A percentile compares a stretch with the other conserved stretches of the same genome.
Conservation (phyloP, 2,113 vertebrate species). For the Chauna torquata region DNA sequence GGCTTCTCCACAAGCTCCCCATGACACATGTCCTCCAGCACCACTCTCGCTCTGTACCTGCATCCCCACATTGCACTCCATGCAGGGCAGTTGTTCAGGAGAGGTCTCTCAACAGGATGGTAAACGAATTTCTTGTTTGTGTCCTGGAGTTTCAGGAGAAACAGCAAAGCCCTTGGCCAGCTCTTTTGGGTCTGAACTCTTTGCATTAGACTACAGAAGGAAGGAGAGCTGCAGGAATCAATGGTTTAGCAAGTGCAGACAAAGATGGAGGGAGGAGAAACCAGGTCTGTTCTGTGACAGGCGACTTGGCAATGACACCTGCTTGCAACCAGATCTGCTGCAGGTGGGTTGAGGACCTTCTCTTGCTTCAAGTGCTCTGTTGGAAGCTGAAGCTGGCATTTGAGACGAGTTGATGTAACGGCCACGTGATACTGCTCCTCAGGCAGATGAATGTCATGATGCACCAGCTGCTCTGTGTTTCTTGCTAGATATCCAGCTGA, state of each 20-base stretch:
- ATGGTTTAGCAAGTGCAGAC: background rate
- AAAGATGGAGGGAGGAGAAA: background rate
- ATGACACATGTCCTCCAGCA: background rate
- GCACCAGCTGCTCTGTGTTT: too few species aligned
- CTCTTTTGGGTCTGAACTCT: background rate
- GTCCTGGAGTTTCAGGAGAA: background rate
- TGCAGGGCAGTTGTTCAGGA: background rate
- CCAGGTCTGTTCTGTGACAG: background rate
- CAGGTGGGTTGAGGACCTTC: background rate
- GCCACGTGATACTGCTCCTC: background rate
- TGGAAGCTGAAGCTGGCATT: background rate
- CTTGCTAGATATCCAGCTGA: too few species aligned
- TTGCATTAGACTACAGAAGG: background rate
- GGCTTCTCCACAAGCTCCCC: background rate
- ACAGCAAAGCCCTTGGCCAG: background rate
- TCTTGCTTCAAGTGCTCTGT: background rate
- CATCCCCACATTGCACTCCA: background rate
- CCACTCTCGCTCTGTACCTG: background rate
- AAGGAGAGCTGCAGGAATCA: background rate
- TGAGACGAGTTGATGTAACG: background rate
- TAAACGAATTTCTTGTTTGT: background rate
- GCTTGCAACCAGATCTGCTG: background rate
- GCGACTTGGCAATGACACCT: background rate
- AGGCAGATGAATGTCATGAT: background rate
- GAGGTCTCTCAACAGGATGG: background rate